Conservation (phyloP, 1,140 invertebrate species). For the Brachionus calyciflorus region DNA sequence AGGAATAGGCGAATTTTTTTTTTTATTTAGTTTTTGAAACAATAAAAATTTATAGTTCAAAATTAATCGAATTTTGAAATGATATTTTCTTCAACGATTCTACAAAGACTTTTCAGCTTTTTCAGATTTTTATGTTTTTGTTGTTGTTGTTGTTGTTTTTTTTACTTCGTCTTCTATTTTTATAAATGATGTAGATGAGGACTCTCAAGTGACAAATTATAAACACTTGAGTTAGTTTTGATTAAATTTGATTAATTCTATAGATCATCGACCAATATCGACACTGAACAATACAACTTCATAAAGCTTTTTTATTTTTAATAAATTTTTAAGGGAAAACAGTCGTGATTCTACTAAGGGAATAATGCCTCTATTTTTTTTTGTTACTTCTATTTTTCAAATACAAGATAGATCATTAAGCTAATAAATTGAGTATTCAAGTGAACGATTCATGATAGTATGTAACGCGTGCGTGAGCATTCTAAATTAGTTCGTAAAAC, state of each 20-base stretch:
- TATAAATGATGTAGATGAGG: constrained; percentile 41
- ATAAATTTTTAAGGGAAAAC: neutral
- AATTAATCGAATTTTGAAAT: constrained; percentile 1
- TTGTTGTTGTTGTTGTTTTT: too few relatives aligned
- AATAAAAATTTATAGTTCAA: too few relatives aligned
- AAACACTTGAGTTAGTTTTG: constrained; percentile 42
- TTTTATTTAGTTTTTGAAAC: too few relatives aligned
- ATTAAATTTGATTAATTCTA: constrained; percentile 34
- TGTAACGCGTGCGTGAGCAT: constrained; percentile 41
- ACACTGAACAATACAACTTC: too few relatives aligned
- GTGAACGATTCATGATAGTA: neutral
- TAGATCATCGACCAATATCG: too few relatives aligned
- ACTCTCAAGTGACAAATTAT: constrained; percentile 46
- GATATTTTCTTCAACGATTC: neutral
- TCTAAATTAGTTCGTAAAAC: neutral
- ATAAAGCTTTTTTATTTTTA: too few relatives aligned
- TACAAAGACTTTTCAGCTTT: constrained; percentile 30
- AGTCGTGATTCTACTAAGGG: neutral
- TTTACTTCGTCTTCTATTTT: too few relatives aligned
- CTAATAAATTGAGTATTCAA: constrained; percentile 28
- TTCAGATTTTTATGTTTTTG: too few relatives aligned
- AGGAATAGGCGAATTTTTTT: too few relatives aligned
- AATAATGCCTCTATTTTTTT: too few relatives aligned
- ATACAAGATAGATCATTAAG: constrained; percentile 5
- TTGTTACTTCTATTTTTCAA: too few relatives aligned